A percentile compares a stretch with the other conserved stretches of the same genome.
phyloP scores from a whole-genome alignment of 2,113 vertebrate genomes.

The Megalops atlanticus region DNA sequence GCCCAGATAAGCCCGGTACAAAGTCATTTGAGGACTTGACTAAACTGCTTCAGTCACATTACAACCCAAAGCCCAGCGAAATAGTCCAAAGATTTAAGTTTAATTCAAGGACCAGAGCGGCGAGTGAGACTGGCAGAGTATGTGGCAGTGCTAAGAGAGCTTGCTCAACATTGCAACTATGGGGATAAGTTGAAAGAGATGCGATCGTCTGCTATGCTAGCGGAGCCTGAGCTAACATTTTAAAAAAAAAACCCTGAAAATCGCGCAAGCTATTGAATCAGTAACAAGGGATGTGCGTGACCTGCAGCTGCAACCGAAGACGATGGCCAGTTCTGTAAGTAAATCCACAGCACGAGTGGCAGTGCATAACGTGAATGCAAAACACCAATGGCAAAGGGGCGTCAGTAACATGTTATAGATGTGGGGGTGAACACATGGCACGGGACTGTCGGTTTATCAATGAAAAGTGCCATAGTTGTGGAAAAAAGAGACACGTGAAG shows the following conservation, averaged over 20 bases:
- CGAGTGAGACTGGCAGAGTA: not conserved
- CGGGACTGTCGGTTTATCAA: not conserved
- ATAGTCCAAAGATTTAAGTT: slow-evolving; percentile 11
- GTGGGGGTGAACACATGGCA: not conserved
- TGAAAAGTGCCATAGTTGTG: slow-evolving; percentile 10
- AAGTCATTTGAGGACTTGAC: slow-evolving; percentile 23
- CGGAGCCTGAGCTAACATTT: slow-evolving; percentile 1
- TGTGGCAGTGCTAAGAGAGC: not conserved
- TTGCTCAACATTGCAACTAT: slow-evolving; percentile 20
- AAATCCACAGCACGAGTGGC: not conserved
- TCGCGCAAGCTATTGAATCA: not conserved
- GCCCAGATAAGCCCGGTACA: slow-evolving; percentile 21
- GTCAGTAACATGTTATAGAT: slow-evolving; percentile 1
- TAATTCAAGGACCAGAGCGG: not conserved
- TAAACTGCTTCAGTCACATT: slow-evolving; percentile 21
- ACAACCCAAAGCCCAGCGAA: slow-evolving; percentile 22
- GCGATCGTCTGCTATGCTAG: not conserved
- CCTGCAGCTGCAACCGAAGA: not conserved
- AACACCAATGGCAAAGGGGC: not conserved
- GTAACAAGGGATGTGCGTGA: not conserved
- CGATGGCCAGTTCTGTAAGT: too few relatives aligned
- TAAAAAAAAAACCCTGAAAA: not conserved
- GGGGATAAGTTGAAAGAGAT: not conserved
- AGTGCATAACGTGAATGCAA: not conserved
- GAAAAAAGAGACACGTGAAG: slow-evolving; percentile 11